A percentile compares a stretch with the other conserved stretches of the same genome.
phyloP scores from a whole-genome alignment of 1,140 invertebrate species.

The Achatina immaculata region DNA sequence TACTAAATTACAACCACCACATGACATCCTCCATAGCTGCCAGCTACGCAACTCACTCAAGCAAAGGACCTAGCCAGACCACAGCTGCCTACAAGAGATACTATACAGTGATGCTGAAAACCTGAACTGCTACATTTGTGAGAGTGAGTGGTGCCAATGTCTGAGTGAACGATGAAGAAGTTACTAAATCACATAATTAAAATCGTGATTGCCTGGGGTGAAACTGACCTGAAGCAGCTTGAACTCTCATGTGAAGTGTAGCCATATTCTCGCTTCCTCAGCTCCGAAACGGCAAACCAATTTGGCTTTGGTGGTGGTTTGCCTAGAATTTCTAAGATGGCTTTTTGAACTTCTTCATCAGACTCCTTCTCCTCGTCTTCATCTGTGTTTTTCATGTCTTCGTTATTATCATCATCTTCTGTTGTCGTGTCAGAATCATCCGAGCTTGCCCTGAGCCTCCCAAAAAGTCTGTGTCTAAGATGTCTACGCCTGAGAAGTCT shows the following conservation, averaged over 20 bases:
- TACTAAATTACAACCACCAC: no score
- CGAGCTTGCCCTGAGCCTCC: conserved; percentile 2
- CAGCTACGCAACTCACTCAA: no score
- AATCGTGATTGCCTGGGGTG: no score
- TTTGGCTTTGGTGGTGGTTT: conserved; percentile 76
- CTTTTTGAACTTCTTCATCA: conserved; percentile 21
- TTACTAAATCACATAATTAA: no score
- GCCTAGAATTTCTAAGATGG: conserved; percentile 71
- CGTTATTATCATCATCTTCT: conserved; percentile 51
- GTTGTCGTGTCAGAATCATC: conserved; percentile 45
- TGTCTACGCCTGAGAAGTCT: conserved; percentile 1
- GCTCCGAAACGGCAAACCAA: conserved; percentile 75
- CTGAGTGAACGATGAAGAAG: no score
- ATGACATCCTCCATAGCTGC: no score
- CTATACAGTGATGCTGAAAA: no score
- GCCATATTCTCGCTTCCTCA: conserved; percentile 63
- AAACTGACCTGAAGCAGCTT: conserved; percentile 73
- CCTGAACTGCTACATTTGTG: no score
- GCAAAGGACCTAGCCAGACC: no score
- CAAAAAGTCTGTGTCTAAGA: neutral
- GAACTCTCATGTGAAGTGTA: conserved; percentile 47
- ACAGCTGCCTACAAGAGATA: no score
- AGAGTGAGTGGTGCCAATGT: no score
- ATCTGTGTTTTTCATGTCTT: conserved; percentile 56
- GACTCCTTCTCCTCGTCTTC: conserved; percentile 61